A percentile compares a stretch with the other conserved stretches of the same genome.
These are phyloP conservation scores for Halictus quadricinctus DNA, from an alignment of 2,888 invertebrate genomes.

Conservation along the genomic window DNA sequence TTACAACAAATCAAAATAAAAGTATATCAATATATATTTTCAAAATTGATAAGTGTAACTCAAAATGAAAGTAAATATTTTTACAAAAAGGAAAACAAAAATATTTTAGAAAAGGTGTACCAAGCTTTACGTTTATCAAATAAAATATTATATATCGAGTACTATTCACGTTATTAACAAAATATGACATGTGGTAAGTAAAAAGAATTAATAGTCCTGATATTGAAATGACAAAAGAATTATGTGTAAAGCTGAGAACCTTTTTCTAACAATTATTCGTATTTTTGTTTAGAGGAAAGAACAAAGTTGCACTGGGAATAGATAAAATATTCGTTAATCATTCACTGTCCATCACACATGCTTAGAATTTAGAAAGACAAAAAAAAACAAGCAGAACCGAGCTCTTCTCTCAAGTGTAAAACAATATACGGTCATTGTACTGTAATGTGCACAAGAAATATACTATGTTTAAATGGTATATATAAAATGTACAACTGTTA, in stretches of 20 bases:
- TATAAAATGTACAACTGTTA: slow-evolving; percentile 62
- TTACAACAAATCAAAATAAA: slow-evolving; percentile 19
- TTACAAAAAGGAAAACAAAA: slow-evolving; percentile 9
- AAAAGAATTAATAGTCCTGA: slow-evolving; percentile 15
- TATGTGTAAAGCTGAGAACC: slow-evolving; percentile 6
- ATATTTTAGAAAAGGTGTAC: not conserved
- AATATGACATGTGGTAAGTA: not conserved
- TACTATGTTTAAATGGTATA: slow-evolving; percentile 51
- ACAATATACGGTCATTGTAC: slow-evolving; percentile 39
- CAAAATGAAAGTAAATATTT: slow-evolving; percentile 8
- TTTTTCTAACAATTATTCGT: slow-evolving; percentile 13
- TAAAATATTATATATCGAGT: not conserved
- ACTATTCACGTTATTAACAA: slow-evolving; percentile 7
- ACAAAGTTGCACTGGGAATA: slow-evolving; percentile 22
- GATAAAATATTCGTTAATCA: slow-evolving; percentile 28
- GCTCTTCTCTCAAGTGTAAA: slow-evolving; percentile 34
- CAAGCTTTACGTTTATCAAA: not conserved
- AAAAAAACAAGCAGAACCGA: slow-evolving; percentile 18
- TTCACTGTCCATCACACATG: slow-evolving; percentile 51
- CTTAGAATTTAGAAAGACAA: slow-evolving; percentile 33
- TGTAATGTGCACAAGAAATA: slow-evolving; percentile 48
- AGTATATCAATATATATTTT: not conserved
- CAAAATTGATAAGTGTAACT: slow-evolving; percentile 15
- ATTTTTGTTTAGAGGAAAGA: slow-evolving; percentile 1
- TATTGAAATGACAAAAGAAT: slow-evolving; percentile 1